Evolutionary conservation across 2,888 invertebrate genomes (phyloP).

Genomic region (Pherbina coryleti): DNA sequence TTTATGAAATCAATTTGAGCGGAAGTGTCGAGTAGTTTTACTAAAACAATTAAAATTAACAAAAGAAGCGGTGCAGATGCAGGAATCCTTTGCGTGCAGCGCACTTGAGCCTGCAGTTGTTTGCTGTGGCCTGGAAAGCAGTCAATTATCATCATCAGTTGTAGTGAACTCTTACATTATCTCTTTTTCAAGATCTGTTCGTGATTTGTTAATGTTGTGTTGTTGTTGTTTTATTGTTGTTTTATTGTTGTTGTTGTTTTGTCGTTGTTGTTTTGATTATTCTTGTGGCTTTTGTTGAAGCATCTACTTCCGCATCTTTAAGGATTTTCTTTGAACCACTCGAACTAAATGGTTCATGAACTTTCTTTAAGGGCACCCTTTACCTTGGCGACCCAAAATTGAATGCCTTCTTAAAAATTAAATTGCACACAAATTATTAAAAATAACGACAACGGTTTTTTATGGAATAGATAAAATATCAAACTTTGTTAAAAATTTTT

Average conservation of each 20-base stretch:
- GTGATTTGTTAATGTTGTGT: too few species aligned
- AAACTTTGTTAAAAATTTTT: too few species aligned
- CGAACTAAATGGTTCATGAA: too few species aligned
- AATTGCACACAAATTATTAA: too few species aligned
- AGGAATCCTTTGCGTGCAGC: neutral
- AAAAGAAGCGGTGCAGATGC: neutral
- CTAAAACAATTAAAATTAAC: neutral
- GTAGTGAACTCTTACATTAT: neutral
- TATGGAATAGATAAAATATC: too few species aligned
- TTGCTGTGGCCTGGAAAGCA: neutral
- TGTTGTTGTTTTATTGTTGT: too few species aligned
- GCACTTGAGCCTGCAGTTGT: neutral
- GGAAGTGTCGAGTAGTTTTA: neutral
- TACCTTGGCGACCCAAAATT: too few species aligned
- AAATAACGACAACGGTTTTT: too few species aligned
- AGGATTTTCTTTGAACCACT: neutral
- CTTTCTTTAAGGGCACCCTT: too few species aligned
- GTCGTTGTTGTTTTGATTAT: neutral
- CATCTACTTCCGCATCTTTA: neutral
- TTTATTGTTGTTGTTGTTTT: too few species aligned
- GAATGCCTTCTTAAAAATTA: too few species aligned
- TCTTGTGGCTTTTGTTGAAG: neutral
- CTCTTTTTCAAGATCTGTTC: too few species aligned
- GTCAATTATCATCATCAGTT: constrained; percentile 4
- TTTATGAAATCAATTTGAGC: neutral